Evolutionary conservation across 2,113 vertebrate species (phyloP).

Genomic region (Nanorana parkeri): DNA sequence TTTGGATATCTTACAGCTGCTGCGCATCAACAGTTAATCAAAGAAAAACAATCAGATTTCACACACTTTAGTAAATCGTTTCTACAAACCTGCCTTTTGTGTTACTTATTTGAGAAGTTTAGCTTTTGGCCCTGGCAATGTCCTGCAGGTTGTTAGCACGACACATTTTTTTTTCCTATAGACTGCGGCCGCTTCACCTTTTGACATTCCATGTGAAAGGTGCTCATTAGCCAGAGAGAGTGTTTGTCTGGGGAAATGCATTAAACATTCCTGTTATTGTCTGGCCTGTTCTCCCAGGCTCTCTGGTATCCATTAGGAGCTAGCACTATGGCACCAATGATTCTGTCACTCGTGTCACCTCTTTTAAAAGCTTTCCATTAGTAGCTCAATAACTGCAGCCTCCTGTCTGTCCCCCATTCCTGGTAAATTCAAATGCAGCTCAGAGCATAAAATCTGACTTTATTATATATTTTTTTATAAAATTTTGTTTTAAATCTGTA

Average conservation of each 20-base stretch:
- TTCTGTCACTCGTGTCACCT: constrained; percentile 14
- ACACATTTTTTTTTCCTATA: neutral
- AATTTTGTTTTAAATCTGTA: too few species aligned
- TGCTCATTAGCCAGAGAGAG: constrained; percentile 11
- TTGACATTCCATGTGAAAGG: constrained; percentile 16
- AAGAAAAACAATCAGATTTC: too few species aligned
- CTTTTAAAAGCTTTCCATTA: constrained; percentile 32
- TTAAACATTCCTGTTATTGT: neutral
- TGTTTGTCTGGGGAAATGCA: neutral
- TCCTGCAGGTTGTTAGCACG: neutral
- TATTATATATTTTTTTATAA: too few species aligned
- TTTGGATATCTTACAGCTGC: too few species aligned
- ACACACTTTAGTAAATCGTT: too few species aligned
- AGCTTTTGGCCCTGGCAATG: neutral
- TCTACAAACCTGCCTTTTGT: too few species aligned
- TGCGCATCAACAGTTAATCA: too few species aligned
- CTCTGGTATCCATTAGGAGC: neutral
- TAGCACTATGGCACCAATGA: neutral
- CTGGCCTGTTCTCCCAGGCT: neutral
- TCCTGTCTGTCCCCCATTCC: neutral
- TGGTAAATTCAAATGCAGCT: too few species aligned
- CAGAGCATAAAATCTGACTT: too few species aligned
- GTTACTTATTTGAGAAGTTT: too few species aligned
- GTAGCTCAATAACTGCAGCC: neutral
- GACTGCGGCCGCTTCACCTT: neutral